Evolutionary conservation across 1,140 invertebrate species (phyloP).

Genomic region (Andrena cerasifolii): DNA sequence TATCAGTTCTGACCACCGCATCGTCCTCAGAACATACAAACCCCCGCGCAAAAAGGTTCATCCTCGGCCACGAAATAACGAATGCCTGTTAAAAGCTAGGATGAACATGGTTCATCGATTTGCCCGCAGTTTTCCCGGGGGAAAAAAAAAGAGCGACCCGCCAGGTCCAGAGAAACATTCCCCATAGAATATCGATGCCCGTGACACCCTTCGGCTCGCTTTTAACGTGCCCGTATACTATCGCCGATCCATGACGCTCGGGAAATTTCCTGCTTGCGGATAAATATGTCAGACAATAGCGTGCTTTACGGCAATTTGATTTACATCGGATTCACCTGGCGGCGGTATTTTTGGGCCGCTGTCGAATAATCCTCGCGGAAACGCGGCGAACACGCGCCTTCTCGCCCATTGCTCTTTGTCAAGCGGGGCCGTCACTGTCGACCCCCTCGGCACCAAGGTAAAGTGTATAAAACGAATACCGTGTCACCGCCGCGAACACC

Average conservation of each 20-base stretch:
- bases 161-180: conserved; percentile 20
- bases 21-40: too few relatives aligned
- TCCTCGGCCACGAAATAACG: conserved; percentile 43
- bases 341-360: conserved; percentile 35
- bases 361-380: conserved; percentile 31
- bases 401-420: conserved; percentile 44
- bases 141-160: conserved; percentile 2
- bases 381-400: background rate
- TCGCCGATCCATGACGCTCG: conserved; percentile 34
- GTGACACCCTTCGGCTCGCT: conserved; percentile 25
- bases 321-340: conserved; percentile 63
- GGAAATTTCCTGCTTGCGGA: conserved; percentile 14
- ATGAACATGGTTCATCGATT: conserved; percentile 29
- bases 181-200: background rate
- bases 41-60: conserved; percentile 1
- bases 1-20: too few relatives aligned
- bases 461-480: conserved; percentile 32
- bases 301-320: conserved; percentile 66
- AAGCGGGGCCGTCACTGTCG: conserved; percentile 49
- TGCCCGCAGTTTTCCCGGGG: background rate
- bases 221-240: conserved; percentile 34
- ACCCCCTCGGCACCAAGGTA: conserved; percentile 19
- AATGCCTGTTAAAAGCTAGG: conserved; percentile 13
- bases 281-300: conserved; percentile 52
- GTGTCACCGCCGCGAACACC: conserved; percentile 41